phyloP scores from a whole-genome alignment of 1,140 invertebrate species.

The Ceratina japonica region DNA sequence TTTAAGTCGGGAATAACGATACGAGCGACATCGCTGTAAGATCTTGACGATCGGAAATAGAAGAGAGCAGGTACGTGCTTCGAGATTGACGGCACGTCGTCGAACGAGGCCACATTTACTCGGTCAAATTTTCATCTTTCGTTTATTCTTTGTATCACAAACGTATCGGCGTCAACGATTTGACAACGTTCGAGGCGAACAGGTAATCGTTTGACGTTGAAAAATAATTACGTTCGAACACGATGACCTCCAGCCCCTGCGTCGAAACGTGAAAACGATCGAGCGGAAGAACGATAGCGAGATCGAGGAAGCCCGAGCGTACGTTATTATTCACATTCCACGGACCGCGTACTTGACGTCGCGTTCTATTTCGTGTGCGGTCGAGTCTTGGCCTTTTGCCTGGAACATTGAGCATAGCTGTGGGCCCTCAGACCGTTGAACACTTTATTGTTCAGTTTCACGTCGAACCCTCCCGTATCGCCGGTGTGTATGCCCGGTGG shows the following conservation, averaged over 20 bases:
- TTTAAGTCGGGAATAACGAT: too few relatives aligned
- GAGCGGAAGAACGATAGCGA: background rate
- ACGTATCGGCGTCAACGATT: too few relatives aligned
- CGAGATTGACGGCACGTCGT: too few relatives aligned
- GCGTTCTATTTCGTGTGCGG: constrained; percentile 54
- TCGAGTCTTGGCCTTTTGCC: constrained; percentile 70
- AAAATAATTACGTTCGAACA: constrained; percentile 25
- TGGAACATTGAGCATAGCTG: constrained; percentile 73
- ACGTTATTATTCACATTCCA: background rate
- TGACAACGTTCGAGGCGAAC: too few relatives aligned
- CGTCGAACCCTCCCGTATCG: constrained; percentile 93
- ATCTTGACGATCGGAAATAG: background rate
- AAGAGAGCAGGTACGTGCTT: background rate
- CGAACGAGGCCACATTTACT: too few relatives aligned
- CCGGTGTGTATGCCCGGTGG: constrained; percentile 92
- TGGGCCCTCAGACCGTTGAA: constrained; percentile 82
- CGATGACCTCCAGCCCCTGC: too few relatives aligned
- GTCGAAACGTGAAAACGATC: too few relatives aligned
- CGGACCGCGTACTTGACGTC: background rate
- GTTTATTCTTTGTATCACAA: constrained; percentile 12
- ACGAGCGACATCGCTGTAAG: too few relatives aligned
- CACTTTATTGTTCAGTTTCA: constrained; percentile 93
- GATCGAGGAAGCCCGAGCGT: background rate
- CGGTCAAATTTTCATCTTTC: too few relatives aligned
- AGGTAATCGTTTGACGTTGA: constrained; percentile 13